Evolutionary conservation across 2,797 vertebrate species (phyloP).

Genomic region (Netta rufina): DNA sequence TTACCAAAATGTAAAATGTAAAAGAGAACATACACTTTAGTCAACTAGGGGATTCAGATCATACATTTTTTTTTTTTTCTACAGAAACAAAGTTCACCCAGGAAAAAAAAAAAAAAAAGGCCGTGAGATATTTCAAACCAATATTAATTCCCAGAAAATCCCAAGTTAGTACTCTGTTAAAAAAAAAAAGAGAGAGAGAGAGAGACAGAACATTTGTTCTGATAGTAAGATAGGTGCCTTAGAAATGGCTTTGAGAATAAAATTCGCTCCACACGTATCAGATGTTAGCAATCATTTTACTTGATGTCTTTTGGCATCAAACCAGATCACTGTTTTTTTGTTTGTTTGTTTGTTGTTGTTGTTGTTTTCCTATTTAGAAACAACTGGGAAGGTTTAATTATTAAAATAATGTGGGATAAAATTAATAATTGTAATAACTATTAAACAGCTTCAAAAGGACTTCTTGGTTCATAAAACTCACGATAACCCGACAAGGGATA

Average conservation of each 20-base stretch:
- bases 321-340: background rate
- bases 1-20: background rate
- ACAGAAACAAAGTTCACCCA: background rate
- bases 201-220: background rate
- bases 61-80: background rate
- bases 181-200: background rate
- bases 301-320: background rate
- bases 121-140: background rate
- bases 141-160: constrained; percentile 5
- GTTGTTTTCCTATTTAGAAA: background rate
- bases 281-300: background rate
- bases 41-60: background rate
- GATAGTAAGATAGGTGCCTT: background rate
- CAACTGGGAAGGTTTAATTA: background rate
- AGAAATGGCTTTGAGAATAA: constrained; percentile 15
- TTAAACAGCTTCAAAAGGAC: background rate
- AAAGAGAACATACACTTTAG: background rate
- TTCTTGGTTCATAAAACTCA: constrained; percentile 1
- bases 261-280: background rate
- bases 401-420: background rate
- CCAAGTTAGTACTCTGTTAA: background rate
- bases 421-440: background rate
- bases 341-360: no score
- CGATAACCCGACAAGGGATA: background rate
- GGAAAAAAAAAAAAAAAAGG: background rate